A percentile compares a stretch with the other conserved stretches of the same genome.
phyloP scores from a whole-genome alignment of 2,113 vertebrate genomes.

The Rana temporaria region DNA sequence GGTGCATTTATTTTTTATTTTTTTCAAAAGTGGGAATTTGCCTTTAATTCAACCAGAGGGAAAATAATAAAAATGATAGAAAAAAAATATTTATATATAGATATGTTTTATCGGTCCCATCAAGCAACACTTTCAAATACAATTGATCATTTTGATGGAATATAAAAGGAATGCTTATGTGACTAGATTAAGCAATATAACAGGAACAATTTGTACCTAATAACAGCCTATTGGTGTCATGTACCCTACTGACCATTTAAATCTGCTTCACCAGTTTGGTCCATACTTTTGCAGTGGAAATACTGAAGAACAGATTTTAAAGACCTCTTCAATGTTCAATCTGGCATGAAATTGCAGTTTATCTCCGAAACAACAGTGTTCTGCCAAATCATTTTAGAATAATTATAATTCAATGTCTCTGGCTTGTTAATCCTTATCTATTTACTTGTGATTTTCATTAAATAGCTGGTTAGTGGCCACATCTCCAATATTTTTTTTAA shows the following conservation, averaged over 20 bases:
- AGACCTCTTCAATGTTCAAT: conserved; percentile 27
- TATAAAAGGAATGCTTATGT: too few relatives aligned
- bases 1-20: too few relatives aligned
- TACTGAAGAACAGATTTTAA: conserved; percentile 33
- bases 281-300: conserved; percentile 25
- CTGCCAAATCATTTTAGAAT: conserved; percentile 46
- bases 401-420: conserved; percentile 41
- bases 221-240: not conserved
- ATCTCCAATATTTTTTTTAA: conserved; percentile 29
- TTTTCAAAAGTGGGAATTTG: too few relatives aligned
- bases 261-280: conserved; percentile 19
- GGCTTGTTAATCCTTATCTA: conserved; percentile 33
- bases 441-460: conserved; percentile 35
- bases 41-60: too few relatives aligned
- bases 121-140: too few relatives aligned
- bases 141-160: too few relatives aligned
- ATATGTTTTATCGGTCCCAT: too few relatives aligned
- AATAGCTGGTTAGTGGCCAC: conserved; percentile 24
- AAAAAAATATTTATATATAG: too few relatives aligned
- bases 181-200: too few relatives aligned
- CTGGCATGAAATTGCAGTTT: conserved; percentile 41
- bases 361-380: conserved; percentile 29
- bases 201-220: not conserved
- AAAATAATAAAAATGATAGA: too few relatives aligned
- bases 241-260: conserved; percentile 4